Conservation (phyloP, 2,113 vertebrate species). For the Malurus alboscapulatus region DNA sequence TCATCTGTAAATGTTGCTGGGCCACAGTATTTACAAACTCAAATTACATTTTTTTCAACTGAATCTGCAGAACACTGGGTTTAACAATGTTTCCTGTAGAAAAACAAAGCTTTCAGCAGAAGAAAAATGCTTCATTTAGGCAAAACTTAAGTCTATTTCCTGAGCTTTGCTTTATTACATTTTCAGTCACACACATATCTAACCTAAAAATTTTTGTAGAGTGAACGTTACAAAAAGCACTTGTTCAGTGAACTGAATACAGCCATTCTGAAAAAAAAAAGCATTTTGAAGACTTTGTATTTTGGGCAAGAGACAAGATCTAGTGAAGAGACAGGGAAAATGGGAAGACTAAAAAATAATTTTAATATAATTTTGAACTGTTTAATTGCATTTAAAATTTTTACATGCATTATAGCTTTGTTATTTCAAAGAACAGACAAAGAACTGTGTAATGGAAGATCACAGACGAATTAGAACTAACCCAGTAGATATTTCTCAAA, state of each 20-base stretch:
- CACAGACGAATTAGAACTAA: not conserved
- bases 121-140: not conserved
- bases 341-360: not conserved
- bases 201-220: slow-evolving; percentile 45
- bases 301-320: slow-evolving; percentile 57
- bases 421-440: slow-evolving; percentile 51
- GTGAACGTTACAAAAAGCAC: slow-evolving; percentile 36
- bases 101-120: not conserved
- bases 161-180: slow-evolving; percentile 19
- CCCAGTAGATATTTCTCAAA: slow-evolving; percentile 30
- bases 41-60: not conserved
- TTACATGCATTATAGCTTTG: not conserved
- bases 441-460: not conserved
- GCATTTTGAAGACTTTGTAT: slow-evolving; percentile 43
- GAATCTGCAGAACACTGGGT: not conserved
- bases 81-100: not conserved
- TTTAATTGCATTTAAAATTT: slow-evolving; percentile 39
- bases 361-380: slow-evolving; percentile 49
- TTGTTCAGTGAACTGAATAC: slow-evolving; percentile 53
- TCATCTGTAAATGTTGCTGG: not conserved
- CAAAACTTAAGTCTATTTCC: slow-evolving; percentile 15
- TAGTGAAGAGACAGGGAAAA: not conserved
- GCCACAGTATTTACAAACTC: not conserved
- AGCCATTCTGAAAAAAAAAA: not conserved
- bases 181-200: slow-evolving; percentile 1